phyloP scores from a whole-genome alignment of 1,140 invertebrate genomes.

The Aphis craccivora region DNA sequence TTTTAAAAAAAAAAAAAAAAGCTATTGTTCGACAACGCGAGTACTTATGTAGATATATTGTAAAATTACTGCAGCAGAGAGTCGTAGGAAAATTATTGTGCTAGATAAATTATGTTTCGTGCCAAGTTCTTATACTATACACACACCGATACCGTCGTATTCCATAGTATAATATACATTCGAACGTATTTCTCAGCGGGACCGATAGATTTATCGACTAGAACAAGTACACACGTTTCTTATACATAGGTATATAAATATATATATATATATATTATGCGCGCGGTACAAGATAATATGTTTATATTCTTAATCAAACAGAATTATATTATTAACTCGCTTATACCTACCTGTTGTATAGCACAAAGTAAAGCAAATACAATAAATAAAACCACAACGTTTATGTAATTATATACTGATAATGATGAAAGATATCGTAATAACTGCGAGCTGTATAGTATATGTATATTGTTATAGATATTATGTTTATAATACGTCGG shows the following conservation, averaged over 20 bases:
- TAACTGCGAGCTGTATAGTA: neutral
- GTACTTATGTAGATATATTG: neutral
- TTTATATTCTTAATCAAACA: slow-evolving; percentile 25
- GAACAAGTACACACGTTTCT: neutral
- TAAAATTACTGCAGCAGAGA: neutral
- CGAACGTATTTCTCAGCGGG: neutral
- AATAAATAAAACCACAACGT: slow-evolving; percentile 12
- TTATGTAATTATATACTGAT: slow-evolving; percentile 8
- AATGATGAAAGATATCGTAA: slow-evolving; percentile 26
- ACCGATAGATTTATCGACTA: slow-evolving; percentile 22
- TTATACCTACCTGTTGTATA: neutral
- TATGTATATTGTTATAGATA: neutral
- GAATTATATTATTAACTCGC: slow-evolving; percentile 18
- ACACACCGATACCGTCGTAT: neutral
- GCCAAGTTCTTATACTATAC: neutral
- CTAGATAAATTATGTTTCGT: slow-evolving; percentile 21
- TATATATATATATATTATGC: neutral
- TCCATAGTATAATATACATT: neutral
- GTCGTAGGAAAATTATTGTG: neutral
- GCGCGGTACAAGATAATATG: neutral
- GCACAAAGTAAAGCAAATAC: neutral
- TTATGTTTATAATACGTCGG: neutral
- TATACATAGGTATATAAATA: neutral
- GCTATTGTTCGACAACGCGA: neutral
- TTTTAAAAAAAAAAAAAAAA: too few relatives aligned